Base-by-base conservation (phyloP, 1,140 invertebrate genomes). In the Pseudomyrmex concolor region DNA sequence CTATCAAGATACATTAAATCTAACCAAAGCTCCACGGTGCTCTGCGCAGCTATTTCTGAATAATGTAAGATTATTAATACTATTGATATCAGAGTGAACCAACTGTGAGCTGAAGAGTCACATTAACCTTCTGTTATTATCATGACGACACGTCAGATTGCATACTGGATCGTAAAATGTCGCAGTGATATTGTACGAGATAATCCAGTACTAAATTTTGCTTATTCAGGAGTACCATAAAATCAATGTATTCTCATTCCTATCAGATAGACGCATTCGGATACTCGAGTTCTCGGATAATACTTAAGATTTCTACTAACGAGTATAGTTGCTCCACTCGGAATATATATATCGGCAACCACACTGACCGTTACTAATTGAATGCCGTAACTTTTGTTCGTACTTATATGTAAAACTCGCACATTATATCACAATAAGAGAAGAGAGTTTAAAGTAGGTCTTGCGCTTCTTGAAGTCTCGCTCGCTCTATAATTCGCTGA, bases 11-110 rank as follows among this genome's bases (percentile, higher is more conserved):
- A 85, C n/a, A 60, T 84, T 74, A 81, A 86, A 82, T 85, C 85
- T 85, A 54, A 76, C 51, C 43, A 55, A 83, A 68, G 51, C 34
- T 12, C 7, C 62, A 19, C 22, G 34, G 19, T 55, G 34, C 17
- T 8, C 45, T 15, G 13, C 19, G 10, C 8, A 13, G 9, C 25
- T 15, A 67, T 70, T 54, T 73, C 55, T 10, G 19, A 83, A 72
- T 48, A 48, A 66, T 25, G 64, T 48, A 48, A 25, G 13, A 22
- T 77, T 83, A 73, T 88, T 86, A 86, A 88, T 88, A 72, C 67
- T 73, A 84, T 89, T 57, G 76, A 90, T 86, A 83, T 62, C 19
- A 48, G 48, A 22, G 9, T 7, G 13, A 50, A 66, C 45, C 19
- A 54, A 59, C 54, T 17, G 54, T 48, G 54, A 78, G 19, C 19